Conservation (phyloP, 2,113 vertebrate species). For the Ceyx cyanopectus region DNA sequence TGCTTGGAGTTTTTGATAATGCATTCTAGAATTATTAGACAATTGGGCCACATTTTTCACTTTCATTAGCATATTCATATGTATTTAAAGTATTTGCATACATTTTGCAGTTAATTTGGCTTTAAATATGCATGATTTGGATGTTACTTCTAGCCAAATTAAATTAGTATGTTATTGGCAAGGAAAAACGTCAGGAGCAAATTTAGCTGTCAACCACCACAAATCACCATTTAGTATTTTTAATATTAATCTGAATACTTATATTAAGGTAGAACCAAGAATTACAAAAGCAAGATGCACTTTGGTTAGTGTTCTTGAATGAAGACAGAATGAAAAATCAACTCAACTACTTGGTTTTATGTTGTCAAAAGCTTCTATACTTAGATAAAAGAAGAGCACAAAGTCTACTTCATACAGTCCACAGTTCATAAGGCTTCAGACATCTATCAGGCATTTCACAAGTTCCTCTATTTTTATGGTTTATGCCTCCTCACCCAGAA, state of each 20-base stretch:
- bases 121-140: slow-evolving; percentile 54
- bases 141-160: slow-evolving; percentile 23
- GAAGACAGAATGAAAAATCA: neutral
- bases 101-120: slow-evolving; percentile 39
- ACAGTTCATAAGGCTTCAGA: slow-evolving; percentile 64
- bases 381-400: neutral
- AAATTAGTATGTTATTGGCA: neutral
- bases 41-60: neutral
- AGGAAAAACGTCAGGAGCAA: neutral
- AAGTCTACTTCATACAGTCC: neutral
- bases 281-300: neutral
- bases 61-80: neutral
- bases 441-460: neutral
- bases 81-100: slow-evolving; percentile 41
- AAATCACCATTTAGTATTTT: neutral
- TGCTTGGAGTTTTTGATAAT: neutral
- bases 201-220: slow-evolving; percentile 5
- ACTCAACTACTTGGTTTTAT: neutral
- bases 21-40: neutral
- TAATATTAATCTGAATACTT: neutral
- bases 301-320: neutral
- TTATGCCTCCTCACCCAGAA: slow-evolving; percentile 9
- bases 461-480: neutral
- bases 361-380: neutral
- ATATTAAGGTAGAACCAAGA: neutral